A percentile compares a stretch with the other conserved stretches of the same genome.
Evolutionary conservation across 2,888 invertebrate species (phyloP).

Genomic region (Venusia cambrica): DNA sequence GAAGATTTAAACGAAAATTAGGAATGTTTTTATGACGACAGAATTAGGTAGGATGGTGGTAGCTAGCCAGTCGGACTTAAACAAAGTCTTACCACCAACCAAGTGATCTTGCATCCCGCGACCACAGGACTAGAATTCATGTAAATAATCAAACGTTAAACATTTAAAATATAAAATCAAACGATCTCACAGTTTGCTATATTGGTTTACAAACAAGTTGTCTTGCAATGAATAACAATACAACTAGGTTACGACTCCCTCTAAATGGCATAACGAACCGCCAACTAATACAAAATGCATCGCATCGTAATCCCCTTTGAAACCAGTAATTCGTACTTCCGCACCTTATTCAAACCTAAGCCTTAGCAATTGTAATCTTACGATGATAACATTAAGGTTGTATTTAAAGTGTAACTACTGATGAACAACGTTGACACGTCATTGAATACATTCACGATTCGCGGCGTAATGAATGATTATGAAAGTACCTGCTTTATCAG

Average conservation of each 20-base stretch:
- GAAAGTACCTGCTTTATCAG: slow-evolving; percentile 11
- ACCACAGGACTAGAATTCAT: too few species aligned
- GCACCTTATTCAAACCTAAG: slow-evolving; percentile 2
- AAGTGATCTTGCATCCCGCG: too few species aligned
- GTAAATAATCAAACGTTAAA: too few species aligned
- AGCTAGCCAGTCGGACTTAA: too few species aligned
- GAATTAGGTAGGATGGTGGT: too few species aligned
- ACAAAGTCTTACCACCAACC: too few species aligned
- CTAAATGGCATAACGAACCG: slow-evolving; percentile 11
- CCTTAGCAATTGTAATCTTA: slow-evolving; percentile 10
- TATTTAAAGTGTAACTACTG: neutral
- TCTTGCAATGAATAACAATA: too few species aligned
- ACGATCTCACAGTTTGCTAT: too few species aligned
- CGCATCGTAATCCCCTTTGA: slow-evolving; percentile 22
- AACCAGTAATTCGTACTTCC: slow-evolving; percentile 23
- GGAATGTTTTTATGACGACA: too few species aligned
- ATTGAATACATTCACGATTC: slow-evolving; percentile 21
- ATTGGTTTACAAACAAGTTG: too few species aligned
- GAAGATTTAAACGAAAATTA: too few species aligned
- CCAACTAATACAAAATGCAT: slow-evolving; percentile 6
- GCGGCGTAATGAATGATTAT: slow-evolving; percentile 13
- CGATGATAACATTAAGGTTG: slow-evolving; percentile 6
- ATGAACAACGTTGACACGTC: slow-evolving; percentile 12
- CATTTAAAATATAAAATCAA: too few species aligned
- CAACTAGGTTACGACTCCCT: slow-evolving; percentile 10